Base-by-base conservation (phyloP, 2,113 vertebrate species). In the Gadus chalcogrammus region DNA sequence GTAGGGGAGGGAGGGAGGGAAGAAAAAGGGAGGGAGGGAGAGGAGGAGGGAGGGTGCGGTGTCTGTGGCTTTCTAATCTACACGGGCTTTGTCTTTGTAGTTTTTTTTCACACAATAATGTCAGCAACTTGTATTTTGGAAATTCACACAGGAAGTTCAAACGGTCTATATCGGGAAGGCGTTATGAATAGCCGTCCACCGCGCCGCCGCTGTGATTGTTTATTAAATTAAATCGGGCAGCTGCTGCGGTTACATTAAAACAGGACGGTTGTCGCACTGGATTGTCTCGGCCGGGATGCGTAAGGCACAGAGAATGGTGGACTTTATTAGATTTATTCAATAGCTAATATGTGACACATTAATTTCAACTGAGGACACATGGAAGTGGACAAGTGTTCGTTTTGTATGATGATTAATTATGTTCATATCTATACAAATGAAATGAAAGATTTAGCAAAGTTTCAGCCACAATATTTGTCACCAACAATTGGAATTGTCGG, bases 81-180 rank as follows among this genome's bases (percentile, higher is more conserved):
- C 18, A 0, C 60, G 69, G 72, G 62, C 27, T 58, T 58, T n/a
- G 5, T 58, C 55, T 58, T 58, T 16, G 17, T 17, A 16, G 55
- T 58, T 58, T 17, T 58, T 58, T n/a, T 58, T 58, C 42, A 48
- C 42, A 13, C 42, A 48, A 48, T 48, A 48, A 11, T 48, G 42
- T 48, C 42, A 13, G 42, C 42, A 13, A 48, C 42, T 58, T 58
- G 55, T 58, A 17, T 58, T 16, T 58, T 58, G 55, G 16, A 80
- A 79, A 83, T 82, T 79, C 73, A 79, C 68, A 81, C 69, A 86
- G 79, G 84, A 88, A 84, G 84, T 88, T 88, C 76, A 84, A 77
- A 79, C 73, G 75, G 56, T 84, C 80, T 90, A 88, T 87, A 80
- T 85, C 87, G 87, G 79, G 83, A 80, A 24, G 53, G 68, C 58